Conservation (phyloP, 2,113 vertebrate species). For the Gobiocypris rarus region DNA sequence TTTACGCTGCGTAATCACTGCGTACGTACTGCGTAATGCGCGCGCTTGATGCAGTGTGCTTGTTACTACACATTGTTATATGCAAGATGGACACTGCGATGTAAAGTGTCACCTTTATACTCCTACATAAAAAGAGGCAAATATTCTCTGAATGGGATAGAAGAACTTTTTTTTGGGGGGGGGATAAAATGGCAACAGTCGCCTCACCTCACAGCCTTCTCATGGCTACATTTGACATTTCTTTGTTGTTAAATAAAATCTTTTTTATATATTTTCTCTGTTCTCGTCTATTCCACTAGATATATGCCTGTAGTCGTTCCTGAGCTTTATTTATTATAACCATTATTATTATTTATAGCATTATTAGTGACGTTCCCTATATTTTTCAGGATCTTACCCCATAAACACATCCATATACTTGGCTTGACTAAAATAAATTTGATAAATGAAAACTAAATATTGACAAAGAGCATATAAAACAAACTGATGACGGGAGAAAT, state of each 20-base stretch:
- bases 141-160: conserved; percentile 55
- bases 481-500: conserved; percentile 23
- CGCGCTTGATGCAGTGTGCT: not conserved
- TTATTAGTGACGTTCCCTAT: conserved; percentile 36
- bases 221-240: conserved; percentile 67
- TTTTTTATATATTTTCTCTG: conserved; percentile 28
- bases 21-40: not conserved
- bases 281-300: conserved; percentile 6
- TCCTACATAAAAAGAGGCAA: conserved; percentile 58
- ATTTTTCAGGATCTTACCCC: conserved; percentile 22
- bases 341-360: conserved; percentile 19
- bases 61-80: not conserved
- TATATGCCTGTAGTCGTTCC: conserved; percentile 82
- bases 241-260: not conserved
- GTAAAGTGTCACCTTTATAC: conserved; percentile 31
- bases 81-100: conserved; percentile 6
- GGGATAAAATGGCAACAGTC: conserved; percentile 68
- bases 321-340: conserved; percentile 69
- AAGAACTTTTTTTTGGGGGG: conserved; percentile 39
- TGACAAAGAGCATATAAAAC: conserved; percentile 40
- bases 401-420: conserved; percentile 50
- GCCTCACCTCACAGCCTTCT: conserved; percentile 64
- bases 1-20: conserved; percentile 20
- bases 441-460: conserved; percentile 43
- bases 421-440: conserved; percentile 55